Evolutionary conservation across 2,797 vertebrate species (phyloP).

Genomic region (Coregonus ussuriensis): DNA sequence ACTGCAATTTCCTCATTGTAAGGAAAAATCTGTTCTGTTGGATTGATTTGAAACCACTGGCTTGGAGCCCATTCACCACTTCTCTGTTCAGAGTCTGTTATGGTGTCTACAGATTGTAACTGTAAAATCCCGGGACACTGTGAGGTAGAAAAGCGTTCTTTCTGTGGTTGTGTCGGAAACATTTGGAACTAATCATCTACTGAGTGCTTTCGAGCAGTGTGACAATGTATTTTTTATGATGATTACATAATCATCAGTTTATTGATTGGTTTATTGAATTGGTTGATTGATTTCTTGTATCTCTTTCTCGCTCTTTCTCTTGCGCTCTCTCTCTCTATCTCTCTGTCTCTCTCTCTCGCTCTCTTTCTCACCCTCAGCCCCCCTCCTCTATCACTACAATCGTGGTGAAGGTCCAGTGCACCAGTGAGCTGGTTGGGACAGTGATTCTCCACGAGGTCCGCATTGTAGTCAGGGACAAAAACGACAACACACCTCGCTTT

Average conservation of each 20-base stretch:
- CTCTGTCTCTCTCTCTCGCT: not conserved
- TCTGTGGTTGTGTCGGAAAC: no score
- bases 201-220: not conserved
- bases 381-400: constrained; percentile 90
- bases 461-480: constrained; percentile 91
- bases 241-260: not conserved
- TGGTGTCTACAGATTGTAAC: no score
- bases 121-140: no score
- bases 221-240: not conserved
- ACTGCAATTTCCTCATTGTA: no score
- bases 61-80: no score
- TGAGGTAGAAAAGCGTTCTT: no score
- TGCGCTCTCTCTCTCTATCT: not conserved
- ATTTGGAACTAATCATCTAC: not conserved
- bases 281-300: not conserved
- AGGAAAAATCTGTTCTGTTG: no score
- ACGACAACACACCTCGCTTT: constrained; percentile 91
- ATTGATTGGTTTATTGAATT: not conserved
- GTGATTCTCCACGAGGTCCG: constrained; percentile 93
- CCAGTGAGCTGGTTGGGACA: constrained; percentile 87
- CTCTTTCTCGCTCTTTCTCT: not conserved
- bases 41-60: no score
- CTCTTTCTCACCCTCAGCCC: constrained; percentile 73
- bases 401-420: constrained; percentile 91
- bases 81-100: no score